Evolutionary conservation across 2,888 invertebrate species (phyloP), one percentile per base, ranked within the genome.

Genomic region (Drosophila pegasa): DNA sequence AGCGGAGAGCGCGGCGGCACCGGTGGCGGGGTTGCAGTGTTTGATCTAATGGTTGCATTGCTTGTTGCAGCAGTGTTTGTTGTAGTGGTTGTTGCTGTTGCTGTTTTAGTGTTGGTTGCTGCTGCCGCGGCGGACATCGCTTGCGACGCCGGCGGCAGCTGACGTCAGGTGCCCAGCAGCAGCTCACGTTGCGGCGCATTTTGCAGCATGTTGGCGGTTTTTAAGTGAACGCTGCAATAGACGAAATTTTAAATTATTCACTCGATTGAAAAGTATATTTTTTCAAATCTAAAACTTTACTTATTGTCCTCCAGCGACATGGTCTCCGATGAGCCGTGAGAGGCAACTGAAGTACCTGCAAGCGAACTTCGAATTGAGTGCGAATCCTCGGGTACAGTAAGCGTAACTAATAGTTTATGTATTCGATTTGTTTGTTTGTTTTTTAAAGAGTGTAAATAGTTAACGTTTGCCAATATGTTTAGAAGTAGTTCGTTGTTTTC

Each of bases 361-460:
- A 92, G 91, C 89, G 92, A 92, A 91, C 91, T 92, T 89, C 91
- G 89, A 84, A 92, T 89, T 89, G 92, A 92, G 76, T 92, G 90
- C 79, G 90, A 78, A 81, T 92, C 92, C 90, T 92, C 92, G 83
- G 91, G 91, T 75, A 92, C 91, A 83, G 91, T 92, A 79, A 92
- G 89, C 80, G 92, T 92, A 79, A 92, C 92, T 92, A 90, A 77
- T 76, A 71, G 77, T 56, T 75, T 55, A 35, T 55, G 50, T 55
- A 47, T 51, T 51, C 40, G 51, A 40, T 54, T 54, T 37, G 41
- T 41, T 67, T 75, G 20, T 52, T 60, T 41, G 38, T 47, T 27
- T 47, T 56, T 47, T 47, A 61, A 51, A 54, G n/a, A 25, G 16
- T 48, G 18, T 41, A 16, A 50, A 50, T 58, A 37, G 20, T 43